Evolutionary conservation across 2,113 vertebrate species (phyloP).

Genomic region (Phrynosoma platyrhinos): DNA sequence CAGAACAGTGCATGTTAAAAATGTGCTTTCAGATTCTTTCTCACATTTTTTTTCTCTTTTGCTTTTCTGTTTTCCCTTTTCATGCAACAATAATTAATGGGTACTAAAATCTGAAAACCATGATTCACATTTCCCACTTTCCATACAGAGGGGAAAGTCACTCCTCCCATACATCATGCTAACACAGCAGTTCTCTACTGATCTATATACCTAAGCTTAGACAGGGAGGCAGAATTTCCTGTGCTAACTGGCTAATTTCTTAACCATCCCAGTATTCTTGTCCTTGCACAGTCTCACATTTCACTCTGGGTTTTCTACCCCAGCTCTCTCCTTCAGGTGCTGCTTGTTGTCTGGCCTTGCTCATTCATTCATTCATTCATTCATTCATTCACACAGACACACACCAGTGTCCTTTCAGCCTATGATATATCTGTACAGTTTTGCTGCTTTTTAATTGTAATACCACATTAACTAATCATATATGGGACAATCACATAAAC

Average conservation of each 20-base stretch:
- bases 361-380: no score
- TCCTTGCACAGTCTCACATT: neutral
- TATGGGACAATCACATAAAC: accelerated
- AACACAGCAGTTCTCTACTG: neutral
- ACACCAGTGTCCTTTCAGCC: neutral
- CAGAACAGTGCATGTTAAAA: no score
- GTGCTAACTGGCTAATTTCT: neutral
- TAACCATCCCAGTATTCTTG: neutral
- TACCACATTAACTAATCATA: accelerated
- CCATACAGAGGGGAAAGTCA: neutral
- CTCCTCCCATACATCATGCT: neutral
- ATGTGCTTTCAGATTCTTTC: no score
- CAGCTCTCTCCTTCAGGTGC: neutral
- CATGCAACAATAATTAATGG: neutral
- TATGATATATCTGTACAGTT: neutral
- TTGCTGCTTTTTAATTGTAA: neutral
- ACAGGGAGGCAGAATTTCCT: neutral
- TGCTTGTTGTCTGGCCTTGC: no score
- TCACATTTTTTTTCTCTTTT: no score
- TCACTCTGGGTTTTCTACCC: neutral
- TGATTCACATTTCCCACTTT: neutral
- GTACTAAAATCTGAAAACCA: neutral
- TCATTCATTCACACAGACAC: no score
- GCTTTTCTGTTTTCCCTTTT: no score
- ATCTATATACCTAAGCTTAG: neutral